These are phyloP conservation scores for Numenius phaeopus DNA, from an alignment of 2,797 vertebrate species.

Conservation along the genomic window DNA sequence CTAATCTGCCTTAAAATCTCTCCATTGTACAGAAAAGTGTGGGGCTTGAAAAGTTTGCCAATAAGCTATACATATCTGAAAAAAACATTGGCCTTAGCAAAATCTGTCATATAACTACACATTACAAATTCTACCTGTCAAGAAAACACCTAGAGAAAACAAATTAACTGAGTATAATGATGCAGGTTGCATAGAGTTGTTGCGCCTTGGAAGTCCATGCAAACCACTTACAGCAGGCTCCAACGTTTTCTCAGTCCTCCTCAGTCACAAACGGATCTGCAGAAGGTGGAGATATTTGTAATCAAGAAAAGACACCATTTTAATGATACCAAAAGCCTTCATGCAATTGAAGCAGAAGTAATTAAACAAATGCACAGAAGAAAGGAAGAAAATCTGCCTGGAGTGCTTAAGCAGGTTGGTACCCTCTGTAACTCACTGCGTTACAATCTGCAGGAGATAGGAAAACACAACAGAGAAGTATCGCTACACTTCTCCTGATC, in stretches of 20 bases:
- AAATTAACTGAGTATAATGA: background rate
- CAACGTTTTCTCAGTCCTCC: background rate
- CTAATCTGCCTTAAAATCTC: background rate
- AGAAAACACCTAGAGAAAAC: background rate
- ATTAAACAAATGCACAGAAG: background rate
- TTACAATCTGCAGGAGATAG: background rate
- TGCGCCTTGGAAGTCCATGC: background rate
- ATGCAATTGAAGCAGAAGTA: background rate
- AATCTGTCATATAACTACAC: background rate
- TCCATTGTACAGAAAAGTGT: background rate
- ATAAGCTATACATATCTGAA: background rate
- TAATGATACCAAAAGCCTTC: background rate
- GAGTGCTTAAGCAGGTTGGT: background rate
- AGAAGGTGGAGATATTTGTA: background rate
- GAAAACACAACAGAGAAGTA: background rate
- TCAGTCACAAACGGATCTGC: background rate
- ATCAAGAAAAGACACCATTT: background rate
- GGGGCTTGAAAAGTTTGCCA: background rate
- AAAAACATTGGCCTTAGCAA: background rate
- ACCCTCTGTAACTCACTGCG: background rate
- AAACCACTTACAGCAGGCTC: background rate
- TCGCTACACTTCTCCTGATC: background rate
- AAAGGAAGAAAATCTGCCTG: background rate
- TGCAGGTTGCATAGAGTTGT: background rate
- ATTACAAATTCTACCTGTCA: background rate